A percentile compares a stretch with the other conserved stretches of the same genome.
Conservation (phyloP, 2,113 vertebrate species). For the Triplophysa siluroides region DNA sequence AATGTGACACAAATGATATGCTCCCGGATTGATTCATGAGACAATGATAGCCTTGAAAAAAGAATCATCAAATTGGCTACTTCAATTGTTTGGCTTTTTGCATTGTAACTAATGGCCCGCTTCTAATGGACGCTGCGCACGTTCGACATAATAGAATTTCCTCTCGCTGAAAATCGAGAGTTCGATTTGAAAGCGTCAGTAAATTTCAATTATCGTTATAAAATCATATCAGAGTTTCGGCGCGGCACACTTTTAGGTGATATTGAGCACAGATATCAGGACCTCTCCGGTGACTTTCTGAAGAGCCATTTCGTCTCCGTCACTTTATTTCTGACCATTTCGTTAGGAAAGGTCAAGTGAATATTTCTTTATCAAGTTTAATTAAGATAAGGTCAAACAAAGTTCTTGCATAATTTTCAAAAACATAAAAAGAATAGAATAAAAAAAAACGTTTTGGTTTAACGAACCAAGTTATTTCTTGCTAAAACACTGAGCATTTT, state of each 20-base stretch:
- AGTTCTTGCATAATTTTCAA: slow-evolving; percentile 3
- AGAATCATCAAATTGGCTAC: slow-evolving; percentile 73
- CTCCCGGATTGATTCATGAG: slow-evolving; percentile 68
- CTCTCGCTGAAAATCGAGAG: slow-evolving; percentile 71
- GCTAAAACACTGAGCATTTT: neutral
- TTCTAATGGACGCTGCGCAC: slow-evolving; percentile 78
- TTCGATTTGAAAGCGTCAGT: slow-evolving; percentile 78
- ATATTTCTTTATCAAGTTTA: slow-evolving; percentile 18
- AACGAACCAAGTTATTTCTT: neutral
- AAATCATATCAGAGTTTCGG: slow-evolving; percentile 77
- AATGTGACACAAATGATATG: slow-evolving; percentile 71
- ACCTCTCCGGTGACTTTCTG: slow-evolving; percentile 70
- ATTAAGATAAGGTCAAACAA: neutral
- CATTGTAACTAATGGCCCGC: slow-evolving; percentile 79
- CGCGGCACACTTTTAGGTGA: slow-evolving; percentile 79
- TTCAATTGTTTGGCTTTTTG: slow-evolving; percentile 75
- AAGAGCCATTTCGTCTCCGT: slow-evolving; percentile 76
- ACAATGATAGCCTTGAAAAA: slow-evolving; percentile 74
- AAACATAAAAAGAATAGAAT: neutral
- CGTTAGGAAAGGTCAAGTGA: slow-evolving; percentile 40
- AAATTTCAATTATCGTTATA: slow-evolving; percentile 82
- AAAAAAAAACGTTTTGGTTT: too few species aligned
- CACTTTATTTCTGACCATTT: slow-evolving; percentile 52
- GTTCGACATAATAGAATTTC: slow-evolving; percentile 79
- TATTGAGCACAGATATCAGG: slow-evolving; percentile 70